Percentiles rank a stretch among this genome's conserved stretches.
These are phyloP conservation scores for Drosophila orena DNA, from an alignment of 1,140 invertebrate genomes.

Conservation along the genomic window DNA sequence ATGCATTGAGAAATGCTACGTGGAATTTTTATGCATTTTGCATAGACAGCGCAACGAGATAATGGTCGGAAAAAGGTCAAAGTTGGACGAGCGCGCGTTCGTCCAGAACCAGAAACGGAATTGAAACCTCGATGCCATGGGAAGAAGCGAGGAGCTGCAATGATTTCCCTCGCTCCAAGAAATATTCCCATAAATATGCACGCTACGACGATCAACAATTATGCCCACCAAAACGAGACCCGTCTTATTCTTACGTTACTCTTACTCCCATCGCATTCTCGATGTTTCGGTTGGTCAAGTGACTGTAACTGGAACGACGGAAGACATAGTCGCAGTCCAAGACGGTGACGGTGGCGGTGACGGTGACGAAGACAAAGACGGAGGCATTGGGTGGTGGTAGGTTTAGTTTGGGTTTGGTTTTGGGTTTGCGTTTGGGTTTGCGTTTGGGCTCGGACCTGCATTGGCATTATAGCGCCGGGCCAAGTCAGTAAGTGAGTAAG, in stretches of 20 bases:
- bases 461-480: constrained; percentile 76
- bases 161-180: constrained; percentile 59
- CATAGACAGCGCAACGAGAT: constrained; percentile 47
- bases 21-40: constrained; percentile 76
- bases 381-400: constrained; percentile 37
- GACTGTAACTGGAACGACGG: constrained; percentile 82
- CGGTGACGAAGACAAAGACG: constrained; percentile 30
- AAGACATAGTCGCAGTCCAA: constrained; percentile 51
- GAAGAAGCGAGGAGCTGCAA: constrained; percentile 44
- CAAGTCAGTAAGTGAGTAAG: constrained; percentile 55
- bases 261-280: constrained; percentile 59
- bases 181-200: constrained; percentile 83
- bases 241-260: constrained; percentile 23
- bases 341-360: constrained; percentile 5
- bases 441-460: constrained; percentile 55
- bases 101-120: constrained; percentile 64
- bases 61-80: constrained; percentile 69
- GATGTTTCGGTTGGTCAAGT: constrained; percentile 84
- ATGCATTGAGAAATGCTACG: constrained; percentile 72
- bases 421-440: constrained; percentile 24
- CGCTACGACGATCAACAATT: constrained; percentile 80
- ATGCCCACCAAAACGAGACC: constrained; percentile 70
- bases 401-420: constrained; percentile 13
- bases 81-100: constrained; percentile 78
- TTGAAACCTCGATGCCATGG: constrained; percentile 7